Evolutionary conservation across 2,797 vertebrate species (phyloP), one percentile per base, ranked within the genome.

Genomic region (Danionella dracula): DNA sequence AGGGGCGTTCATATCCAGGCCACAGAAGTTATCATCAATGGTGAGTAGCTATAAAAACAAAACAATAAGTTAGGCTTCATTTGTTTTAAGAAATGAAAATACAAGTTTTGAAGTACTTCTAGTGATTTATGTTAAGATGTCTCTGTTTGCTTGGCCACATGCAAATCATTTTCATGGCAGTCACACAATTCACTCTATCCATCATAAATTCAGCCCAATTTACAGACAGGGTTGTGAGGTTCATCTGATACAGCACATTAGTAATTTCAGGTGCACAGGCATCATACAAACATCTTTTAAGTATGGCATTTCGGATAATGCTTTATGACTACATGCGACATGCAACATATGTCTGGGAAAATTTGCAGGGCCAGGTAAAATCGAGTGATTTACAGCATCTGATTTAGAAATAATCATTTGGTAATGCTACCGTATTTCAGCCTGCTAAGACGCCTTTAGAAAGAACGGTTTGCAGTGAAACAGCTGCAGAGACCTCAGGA

Each of bases 11-110:
- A 99, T 99, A 88, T 98, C 97, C 81, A 98, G 84, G 75, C 97
- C 97, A 66, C 97, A 99, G 83, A 99, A 99, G 83, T 97, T 93
- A 78, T 99, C 96, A n/a, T 97, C 94, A 1, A 99, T 99, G 66
- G 93, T 97, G 81, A 99, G 83, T 73, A 98, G 94, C 97, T 99
- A 84, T 4, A 65, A 3, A 58, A 4, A 20, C 34, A 59, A 46
- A 37, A 10, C 0, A 10, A 50, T 9, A 46, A 37, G 17, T 11
- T 0, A 42, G 16, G 40, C 35, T 54, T 9, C 44, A 17, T 34
- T 20, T 4, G 17, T 29, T 7, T 9, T 38, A 20, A 21, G 10
- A 46, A 45, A 5, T 19, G 20, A 19, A 45, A 2, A 11, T 19
- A 10, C 11, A 20, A 20, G 20, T 11, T 21, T 11, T 34, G 6